phyloP scores from a whole-genome alignment of 2,888 invertebrate species.

The Mesopsocus fuscifrons region DNA sequence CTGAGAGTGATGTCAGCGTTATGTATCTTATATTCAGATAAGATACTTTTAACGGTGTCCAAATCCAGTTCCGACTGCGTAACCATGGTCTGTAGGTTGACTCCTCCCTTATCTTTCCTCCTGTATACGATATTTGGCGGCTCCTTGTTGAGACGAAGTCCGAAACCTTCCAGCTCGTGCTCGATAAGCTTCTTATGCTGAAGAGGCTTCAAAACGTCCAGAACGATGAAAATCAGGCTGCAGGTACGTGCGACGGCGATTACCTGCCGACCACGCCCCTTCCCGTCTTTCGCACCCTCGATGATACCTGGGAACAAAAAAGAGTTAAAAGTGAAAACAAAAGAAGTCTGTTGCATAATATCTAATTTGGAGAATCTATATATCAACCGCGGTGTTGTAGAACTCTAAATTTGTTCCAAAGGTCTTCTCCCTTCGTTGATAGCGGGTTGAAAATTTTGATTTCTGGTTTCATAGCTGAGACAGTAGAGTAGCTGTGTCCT shows the following conservation, averaged over 20 bases:
- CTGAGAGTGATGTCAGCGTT: constrained; percentile 91
- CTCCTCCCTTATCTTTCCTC: constrained; percentile 96
- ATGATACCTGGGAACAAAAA: constrained; percentile 60
- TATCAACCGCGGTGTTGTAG: no score
- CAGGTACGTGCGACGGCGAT: constrained; percentile 98
- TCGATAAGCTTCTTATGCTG: constrained; percentile 92
- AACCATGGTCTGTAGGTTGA: constrained; percentile 83
- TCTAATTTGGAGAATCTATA: no score
- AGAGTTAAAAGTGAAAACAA: no score
- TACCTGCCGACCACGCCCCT: constrained; percentile 95
- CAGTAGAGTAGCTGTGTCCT: no score
- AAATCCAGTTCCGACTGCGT: constrained; percentile 83
- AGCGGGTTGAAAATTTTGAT: no score
- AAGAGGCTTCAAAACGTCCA: constrained; percentile 93
- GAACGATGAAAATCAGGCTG: constrained; percentile 89
- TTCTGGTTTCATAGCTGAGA: no score
- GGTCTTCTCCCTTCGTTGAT: no score
- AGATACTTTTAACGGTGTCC: constrained; percentile 87
- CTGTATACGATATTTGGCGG: constrained; percentile 94
- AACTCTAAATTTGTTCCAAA: no score
- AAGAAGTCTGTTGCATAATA: no score
- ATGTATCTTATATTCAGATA: constrained; percentile 95
- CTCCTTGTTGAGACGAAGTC: constrained; percentile 82
- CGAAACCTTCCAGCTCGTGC: constrained; percentile 97
- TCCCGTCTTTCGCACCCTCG: constrained; percentile 99